phyloP scores from a whole-genome alignment of 37 sponge, comb jelly and placozoan genomes.

The Geodia barretti region DNA sequence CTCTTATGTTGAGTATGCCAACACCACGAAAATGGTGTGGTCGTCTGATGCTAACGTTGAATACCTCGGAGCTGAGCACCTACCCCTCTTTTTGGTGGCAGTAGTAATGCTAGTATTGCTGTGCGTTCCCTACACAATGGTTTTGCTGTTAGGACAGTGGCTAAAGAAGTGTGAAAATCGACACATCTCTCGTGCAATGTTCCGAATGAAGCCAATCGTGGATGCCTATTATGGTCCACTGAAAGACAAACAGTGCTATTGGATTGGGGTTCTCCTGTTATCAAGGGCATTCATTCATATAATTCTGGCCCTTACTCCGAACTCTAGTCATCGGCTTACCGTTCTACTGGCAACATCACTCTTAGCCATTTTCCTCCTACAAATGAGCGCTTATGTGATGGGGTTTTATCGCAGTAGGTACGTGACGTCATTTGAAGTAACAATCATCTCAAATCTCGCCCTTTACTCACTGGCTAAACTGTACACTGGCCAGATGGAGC shows the following conservation, averaged over 20 bases:
- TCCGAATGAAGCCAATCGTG: neutral
- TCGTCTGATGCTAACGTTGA: constrained; percentile 6
- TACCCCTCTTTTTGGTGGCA: neutral
- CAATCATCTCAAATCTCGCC: neutral
- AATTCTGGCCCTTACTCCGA: neutral
- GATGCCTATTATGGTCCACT: neutral
- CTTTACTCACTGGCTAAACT: neutral
- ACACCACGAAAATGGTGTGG: neutral
- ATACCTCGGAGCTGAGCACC: constrained; percentile 1
- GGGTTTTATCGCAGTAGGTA: neutral
- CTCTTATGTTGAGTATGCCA: neutral
- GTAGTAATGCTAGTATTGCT: neutral
- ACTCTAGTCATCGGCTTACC: neutral
- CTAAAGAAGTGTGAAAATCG: neutral
- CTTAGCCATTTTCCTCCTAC: neutral
- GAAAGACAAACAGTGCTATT: neutral
- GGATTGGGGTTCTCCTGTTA: neutral
- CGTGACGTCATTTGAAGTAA: neutral
- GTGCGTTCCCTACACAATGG: constrained; percentile 8
- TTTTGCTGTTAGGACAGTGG: constrained; percentile 5
- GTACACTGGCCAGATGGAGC: neutral
- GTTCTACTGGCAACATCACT: neutral
- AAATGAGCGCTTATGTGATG: neutral
- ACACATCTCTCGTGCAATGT: neutral
- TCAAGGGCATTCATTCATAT: neutral